Evolutionary conservation across 2,888 invertebrate species (phyloP).

Genomic region (Pachliopta kotzebuea): DNA sequence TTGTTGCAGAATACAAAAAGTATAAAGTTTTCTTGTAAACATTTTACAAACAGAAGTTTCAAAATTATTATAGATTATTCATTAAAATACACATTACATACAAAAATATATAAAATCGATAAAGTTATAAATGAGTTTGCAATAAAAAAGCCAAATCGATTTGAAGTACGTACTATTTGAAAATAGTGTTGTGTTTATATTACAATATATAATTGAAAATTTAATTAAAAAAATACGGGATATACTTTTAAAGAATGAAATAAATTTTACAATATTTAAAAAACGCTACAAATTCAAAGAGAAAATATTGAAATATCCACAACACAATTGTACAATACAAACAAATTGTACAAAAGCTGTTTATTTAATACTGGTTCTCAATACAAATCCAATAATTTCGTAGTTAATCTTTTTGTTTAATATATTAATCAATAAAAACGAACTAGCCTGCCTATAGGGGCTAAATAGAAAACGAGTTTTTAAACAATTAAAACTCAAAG

Average conservation of each 20-base stretch:
- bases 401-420: background rate
- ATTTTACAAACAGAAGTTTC: background rate
- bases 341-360: background rate
- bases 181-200: background rate
- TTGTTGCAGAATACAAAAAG: background rate
- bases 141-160: background rate
- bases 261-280: background rate
- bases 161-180: background rate
- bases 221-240: no score
- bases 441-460: no score
- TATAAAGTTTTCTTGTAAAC: no score
- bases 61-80: background rate
- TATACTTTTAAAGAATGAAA: no score
- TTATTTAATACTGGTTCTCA: background rate
- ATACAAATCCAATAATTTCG: background rate
- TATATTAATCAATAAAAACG: no score
- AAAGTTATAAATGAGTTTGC: background rate
- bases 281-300: background rate
- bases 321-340: background rate
- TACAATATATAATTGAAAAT: background rate
- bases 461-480: no score
- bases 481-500: no score
- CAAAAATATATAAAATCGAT: constrained; percentile 6
- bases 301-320: background rate
- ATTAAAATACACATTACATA: background rate